phyloP scores from a whole-genome alignment of 2,113 vertebrate genomes.

The Mormyrus lacerda region DNA sequence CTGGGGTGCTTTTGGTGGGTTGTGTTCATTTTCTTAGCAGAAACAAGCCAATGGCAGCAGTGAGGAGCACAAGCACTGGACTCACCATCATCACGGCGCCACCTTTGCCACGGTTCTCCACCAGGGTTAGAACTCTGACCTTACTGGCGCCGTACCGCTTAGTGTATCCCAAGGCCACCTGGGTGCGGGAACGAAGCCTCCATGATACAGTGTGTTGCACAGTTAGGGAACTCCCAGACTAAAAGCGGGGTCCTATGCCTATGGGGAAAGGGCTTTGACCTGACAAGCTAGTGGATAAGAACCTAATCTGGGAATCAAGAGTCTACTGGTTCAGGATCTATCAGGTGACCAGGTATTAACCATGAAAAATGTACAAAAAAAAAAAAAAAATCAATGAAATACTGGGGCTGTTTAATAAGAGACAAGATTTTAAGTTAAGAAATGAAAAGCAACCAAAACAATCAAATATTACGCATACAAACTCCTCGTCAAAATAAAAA shows the following conservation, averaged over 20 bases:
- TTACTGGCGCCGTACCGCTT: conserved; percentile 78
- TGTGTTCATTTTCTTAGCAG: neutral
- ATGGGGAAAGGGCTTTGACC: neutral
- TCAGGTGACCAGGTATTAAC: neutral
- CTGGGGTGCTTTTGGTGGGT: neutral
- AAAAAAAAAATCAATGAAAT: neutral
- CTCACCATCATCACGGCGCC: conserved; percentile 86
- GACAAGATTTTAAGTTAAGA: neutral
- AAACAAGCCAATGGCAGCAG: neutral
- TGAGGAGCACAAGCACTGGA: neutral
- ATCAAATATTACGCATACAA: neutral
- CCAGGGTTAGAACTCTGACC: conserved; percentile 79
- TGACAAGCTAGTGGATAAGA: neutral
- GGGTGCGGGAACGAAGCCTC: neutral
- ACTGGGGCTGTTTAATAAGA: neutral
- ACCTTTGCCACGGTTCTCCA: conserved; percentile 88
- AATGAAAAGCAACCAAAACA: neutral
- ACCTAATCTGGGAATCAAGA: neutral
- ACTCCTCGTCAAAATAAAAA: neutral
- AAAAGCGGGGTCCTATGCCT: neutral
- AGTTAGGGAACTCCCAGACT: neutral
- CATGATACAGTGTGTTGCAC: neutral
- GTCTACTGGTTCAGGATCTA: neutral
- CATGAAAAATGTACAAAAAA: neutral
- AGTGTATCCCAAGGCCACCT: conserved; percentile 81